A percentile compares a stretch with the other conserved stretches of the same genome.
These are phyloP conservation scores for Falco novaeseelandiae DNA, from an alignment of 2,797 vertebrate species.

Conservation along the genomic window DNA sequence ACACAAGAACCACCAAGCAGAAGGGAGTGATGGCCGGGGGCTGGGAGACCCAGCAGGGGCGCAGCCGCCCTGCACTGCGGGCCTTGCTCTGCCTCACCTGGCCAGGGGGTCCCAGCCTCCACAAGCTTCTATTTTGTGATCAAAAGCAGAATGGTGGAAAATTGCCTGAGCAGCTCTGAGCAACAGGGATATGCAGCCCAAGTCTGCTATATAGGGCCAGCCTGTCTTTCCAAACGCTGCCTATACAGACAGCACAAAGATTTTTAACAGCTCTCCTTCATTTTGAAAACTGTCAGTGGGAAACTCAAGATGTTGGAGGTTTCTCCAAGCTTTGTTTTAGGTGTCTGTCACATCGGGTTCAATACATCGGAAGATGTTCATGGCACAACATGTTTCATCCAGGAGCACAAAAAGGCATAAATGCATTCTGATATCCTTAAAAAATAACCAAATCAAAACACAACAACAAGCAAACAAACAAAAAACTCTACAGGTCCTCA, in stretches of 20 bases:
- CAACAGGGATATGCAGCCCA: rapidly evolving
- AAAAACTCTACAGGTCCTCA: background rate
- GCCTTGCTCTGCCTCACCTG: background rate
- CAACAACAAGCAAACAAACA: background rate
- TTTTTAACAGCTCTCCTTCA: background rate
- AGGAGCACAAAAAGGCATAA: background rate
- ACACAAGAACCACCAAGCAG: background rate
- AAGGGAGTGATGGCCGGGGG: background rate
- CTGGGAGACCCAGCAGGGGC: background rate
- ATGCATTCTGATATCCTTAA: background rate
- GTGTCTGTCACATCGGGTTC: background rate
- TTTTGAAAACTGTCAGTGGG: background rate
- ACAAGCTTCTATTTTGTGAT: background rate
- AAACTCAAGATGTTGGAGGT: background rate
- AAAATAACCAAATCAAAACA: background rate
- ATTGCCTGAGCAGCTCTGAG: background rate
- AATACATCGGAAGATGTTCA: background rate
- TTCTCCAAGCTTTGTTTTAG: background rate
- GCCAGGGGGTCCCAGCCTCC: background rate
- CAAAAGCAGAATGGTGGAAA: background rate
- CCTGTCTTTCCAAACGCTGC: background rate
- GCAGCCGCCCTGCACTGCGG: rapidly evolving
- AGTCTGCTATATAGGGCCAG: background rate
- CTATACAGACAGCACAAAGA: background rate
- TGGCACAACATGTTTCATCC: background rate